A percentile compares a stretch with the other conserved stretches of the same genome.
Evolutionary conservation across 2,888 invertebrate species (phyloP).

Genomic region (Nephrotoma guestfalica): DNA sequence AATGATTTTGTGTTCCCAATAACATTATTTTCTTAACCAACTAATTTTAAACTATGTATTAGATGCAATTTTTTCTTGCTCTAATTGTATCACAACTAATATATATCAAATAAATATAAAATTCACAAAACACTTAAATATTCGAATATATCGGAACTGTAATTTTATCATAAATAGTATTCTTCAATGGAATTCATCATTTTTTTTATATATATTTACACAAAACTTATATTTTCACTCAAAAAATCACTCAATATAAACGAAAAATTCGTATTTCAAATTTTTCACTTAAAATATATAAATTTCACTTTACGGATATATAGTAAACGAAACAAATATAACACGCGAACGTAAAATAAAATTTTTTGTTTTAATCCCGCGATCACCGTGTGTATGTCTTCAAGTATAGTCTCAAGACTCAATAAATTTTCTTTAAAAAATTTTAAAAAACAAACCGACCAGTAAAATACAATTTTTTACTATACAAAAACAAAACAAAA

Average conservation of each 20-base stretch:
- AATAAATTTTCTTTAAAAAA: constrained; percentile 5
- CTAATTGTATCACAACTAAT: background rate
- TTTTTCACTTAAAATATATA: background rate
- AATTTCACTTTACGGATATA: background rate
- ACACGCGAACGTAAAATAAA: background rate
- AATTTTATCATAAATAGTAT: background rate
- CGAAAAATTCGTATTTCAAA: background rate
- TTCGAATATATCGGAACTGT: background rate
- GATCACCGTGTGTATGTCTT: background rate
- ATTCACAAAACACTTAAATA: background rate
- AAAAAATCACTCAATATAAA: background rate
- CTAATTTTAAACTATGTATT: background rate
- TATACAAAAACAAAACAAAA: background rate
- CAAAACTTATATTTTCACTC: background rate
- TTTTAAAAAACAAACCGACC: constrained; percentile 11
- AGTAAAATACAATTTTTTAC: background rate
- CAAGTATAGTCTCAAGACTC: background rate
- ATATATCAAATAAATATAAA: background rate
- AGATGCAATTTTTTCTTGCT: background rate
- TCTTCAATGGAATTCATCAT: background rate
- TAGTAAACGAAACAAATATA: background rate
- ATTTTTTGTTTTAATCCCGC: background rate
- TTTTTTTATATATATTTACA: background rate
- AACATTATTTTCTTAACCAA: constrained; percentile 14
- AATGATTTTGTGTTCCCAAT: constrained; percentile 22